phyloP scores from a whole-genome alignment of 2,797 vertebrate species.

The Vipera latastei region DNA sequence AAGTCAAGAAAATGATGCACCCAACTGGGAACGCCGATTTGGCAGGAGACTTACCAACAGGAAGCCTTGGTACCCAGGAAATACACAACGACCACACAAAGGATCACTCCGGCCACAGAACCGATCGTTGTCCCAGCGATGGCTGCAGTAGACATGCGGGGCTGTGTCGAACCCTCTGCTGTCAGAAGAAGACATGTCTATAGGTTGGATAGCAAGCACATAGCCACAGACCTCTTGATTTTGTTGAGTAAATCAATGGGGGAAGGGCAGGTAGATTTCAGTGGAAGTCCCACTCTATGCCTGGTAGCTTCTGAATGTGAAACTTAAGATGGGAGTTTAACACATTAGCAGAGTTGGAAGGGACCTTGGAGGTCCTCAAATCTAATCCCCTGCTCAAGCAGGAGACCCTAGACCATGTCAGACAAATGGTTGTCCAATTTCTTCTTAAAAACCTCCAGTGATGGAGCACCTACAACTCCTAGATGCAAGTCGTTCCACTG shows the following conservation, averaged over 20 bases:
- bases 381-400: not conserved
- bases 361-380: not conserved
- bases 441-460: not conserved
- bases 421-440: not conserved
- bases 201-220: not conserved
- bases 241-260: not conserved
- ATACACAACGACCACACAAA: slow-evolving; percentile 18
- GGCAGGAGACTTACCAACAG: slow-evolving; percentile 25
- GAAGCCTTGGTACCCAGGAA: not conserved
- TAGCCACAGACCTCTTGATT: not conserved
- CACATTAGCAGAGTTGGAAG: not conserved
- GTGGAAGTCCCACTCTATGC: not conserved
- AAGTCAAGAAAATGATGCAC: not conserved
- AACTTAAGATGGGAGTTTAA: not conserved
- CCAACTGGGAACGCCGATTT: not conserved
- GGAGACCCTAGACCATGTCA: not conserved
- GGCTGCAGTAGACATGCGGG: not conserved
- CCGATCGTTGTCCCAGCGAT: slow-evolving; percentile 15
- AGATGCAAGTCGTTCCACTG: not conserved
- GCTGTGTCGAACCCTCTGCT: rapidly evolving
- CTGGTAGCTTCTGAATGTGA: not conserved
- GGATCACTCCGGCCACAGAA: not conserved
- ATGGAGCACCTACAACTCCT: not conserved
- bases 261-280: not conserved
- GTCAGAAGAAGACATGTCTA: not conserved